Percentiles rank a stretch among this genome's conserved stretches.
These are phyloP conservation scores for Lanius ludovicianus DNA, from an alignment of 2,113 vertebrate species.

Conservation along the genomic window DNA sequence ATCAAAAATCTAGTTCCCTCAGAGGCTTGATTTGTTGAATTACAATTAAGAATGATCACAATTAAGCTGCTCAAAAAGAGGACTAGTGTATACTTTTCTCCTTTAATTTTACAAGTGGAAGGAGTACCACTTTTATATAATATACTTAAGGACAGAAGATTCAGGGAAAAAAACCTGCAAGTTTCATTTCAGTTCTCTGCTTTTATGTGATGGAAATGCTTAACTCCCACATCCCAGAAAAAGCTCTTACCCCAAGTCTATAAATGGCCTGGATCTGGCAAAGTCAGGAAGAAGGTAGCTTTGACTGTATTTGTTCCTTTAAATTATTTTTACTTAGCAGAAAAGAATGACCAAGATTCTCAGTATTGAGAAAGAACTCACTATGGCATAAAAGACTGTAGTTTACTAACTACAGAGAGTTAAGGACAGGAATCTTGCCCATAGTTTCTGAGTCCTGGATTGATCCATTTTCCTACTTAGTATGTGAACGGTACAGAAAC, in stretches of 20 bases:
- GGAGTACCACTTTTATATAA: not conserved
- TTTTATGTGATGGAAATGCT: not conserved
- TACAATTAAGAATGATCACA: not conserved
- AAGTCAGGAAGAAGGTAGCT: not conserved
- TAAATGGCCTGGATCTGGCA: not conserved
- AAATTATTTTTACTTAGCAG: not conserved
- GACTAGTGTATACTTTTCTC: not conserved
- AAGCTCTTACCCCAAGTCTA: not conserved
- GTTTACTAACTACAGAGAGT: not conserved
- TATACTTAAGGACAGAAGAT: not conserved
- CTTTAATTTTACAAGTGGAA: not conserved
- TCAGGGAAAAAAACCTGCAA: not conserved
- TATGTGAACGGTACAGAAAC: not conserved
- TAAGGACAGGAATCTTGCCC: not conserved
- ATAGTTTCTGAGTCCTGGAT: not conserved
- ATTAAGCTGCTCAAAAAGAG: not conserved
- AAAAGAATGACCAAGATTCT: not conserved
- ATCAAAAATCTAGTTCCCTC: not conserved
- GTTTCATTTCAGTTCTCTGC: not conserved
- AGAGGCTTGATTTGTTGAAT: not conserved
- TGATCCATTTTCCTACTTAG: not conserved
- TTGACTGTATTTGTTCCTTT: not conserved
- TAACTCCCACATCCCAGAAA: not conserved
- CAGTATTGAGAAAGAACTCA: not conserved
- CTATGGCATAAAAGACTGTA: rapidly evolving